Conservation (phyloP, 2,113 vertebrate genomes). For the Tragelaphus strepsiceros region DNA sequence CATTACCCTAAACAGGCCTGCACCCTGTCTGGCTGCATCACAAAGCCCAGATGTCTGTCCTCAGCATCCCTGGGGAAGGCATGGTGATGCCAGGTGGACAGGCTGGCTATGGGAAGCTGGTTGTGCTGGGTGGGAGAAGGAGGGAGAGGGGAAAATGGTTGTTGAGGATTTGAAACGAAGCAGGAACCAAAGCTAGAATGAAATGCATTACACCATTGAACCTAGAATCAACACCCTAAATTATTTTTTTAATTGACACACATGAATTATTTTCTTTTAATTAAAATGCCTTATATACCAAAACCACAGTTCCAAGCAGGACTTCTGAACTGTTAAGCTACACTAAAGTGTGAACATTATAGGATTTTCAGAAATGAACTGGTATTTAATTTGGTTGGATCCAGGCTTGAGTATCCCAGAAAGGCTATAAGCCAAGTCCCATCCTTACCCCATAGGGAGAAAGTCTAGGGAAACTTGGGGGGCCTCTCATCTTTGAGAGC, state of each 20-base stretch:
- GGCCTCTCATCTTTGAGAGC: not conserved
- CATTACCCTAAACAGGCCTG: not conserved
- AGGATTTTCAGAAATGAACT: not conserved
- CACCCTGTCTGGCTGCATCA: not conserved
- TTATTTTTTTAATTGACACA: not conserved
- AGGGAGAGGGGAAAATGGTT: not conserved
- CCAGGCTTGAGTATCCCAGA: not conserved
- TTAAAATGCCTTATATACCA: not conserved
- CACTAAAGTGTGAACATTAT: not conserved
- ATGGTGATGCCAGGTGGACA: not conserved
- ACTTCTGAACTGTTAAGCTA: not conserved
- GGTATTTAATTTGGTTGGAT: slow-evolving; percentile 25
- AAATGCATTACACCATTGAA: not conserved
- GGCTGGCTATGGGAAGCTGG: not conserved
- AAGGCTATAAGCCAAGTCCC: not conserved
- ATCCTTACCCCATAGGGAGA: not conserved
- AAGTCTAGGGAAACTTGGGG: not conserved
- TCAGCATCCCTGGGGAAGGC: not conserved
- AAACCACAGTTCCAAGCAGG: not conserved
- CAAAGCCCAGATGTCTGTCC: not conserved
- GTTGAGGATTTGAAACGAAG: not conserved
- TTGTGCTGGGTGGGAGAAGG: not conserved
- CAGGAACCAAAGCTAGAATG: not conserved
- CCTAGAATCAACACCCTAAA: slow-evolving; percentile 1
- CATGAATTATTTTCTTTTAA: slow-evolving; percentile 21